phyloP scores from a whole-genome alignment of 2,888 invertebrate species.

The Agonum fuliginosum region DNA sequence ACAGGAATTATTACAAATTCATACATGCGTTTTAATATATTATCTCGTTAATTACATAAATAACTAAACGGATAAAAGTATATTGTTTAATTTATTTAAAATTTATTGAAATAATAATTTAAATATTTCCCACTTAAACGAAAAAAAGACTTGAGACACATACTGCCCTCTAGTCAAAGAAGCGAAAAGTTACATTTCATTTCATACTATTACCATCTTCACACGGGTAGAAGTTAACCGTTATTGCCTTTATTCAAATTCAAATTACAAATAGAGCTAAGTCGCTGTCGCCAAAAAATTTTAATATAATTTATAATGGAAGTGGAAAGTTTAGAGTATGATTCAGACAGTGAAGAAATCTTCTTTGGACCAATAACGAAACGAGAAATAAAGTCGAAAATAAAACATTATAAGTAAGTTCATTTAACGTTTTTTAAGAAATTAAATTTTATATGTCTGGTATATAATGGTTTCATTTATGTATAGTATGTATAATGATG shows the following conservation, averaged over 20 bases:
- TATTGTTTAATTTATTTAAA: no score
- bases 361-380: conserved; percentile 46
- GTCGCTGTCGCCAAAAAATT: not conserved
- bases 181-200: not conserved
- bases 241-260: no score
- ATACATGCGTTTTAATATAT: no score
- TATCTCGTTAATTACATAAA: not conserved
- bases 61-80: no score
- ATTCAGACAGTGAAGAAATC: conserved; percentile 44
- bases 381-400: conserved; percentile 17
- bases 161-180: not conserved
- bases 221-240: not conserved
- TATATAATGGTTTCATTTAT: not conserved
- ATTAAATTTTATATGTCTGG: no score
- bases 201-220: not conserved
- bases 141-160: not conserved
- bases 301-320: conserved; percentile 3
- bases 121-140: not conserved
- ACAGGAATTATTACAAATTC: no score
- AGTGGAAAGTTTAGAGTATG: not conserved
- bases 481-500: conserved; percentile 9
- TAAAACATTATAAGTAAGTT: conserved; percentile 49
- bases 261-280: not conserved
- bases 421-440: no score
- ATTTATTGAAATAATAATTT: no score